Percentiles rank a stretch among this genome's conserved stretches.
phyloP scores from a whole-genome alignment of 2,113 vertebrate genomes.

The Myodes glareolus region DNA sequence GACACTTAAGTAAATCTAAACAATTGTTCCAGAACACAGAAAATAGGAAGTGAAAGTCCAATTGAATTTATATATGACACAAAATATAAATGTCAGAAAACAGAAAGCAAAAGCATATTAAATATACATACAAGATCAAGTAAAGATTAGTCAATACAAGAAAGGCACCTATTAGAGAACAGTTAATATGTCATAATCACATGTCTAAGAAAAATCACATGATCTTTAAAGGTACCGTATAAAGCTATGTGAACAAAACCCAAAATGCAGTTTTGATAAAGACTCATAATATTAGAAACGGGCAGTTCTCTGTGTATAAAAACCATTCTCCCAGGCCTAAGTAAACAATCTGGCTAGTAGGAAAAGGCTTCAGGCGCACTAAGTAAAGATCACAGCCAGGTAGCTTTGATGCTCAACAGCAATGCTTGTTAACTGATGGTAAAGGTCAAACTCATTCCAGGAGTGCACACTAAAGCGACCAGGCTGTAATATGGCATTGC shows the following conservation, averaged over 20 bases:
- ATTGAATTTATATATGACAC: not conserved
- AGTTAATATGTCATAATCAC: not conserved
- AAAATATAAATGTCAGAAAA: not conserved
- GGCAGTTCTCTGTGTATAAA: not conserved
- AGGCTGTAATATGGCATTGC: not conserved
- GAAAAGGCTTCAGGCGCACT: not conserved
- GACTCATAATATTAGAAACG: not conserved
- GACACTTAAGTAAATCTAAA: conserved; percentile 28
- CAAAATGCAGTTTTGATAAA: conserved; percentile 31
- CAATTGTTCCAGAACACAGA: not conserved
- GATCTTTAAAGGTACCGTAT: conserved; percentile 19
- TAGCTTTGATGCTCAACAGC: not conserved
- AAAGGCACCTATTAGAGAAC: not conserved
- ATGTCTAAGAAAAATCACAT: conserved; percentile 15
- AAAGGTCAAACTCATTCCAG: conserved; percentile 9
- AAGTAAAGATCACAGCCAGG: not conserved
- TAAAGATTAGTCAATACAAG: not conserved
- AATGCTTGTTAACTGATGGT: not conserved
- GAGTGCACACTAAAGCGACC: not conserved
- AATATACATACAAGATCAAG: not conserved
- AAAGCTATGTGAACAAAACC: conserved; percentile 27
- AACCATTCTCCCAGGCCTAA: not conserved
- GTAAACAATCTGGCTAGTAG: not conserved
- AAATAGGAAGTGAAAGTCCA: not conserved
- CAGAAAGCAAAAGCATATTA: not conserved